Conservation (phyloP, 2,113 vertebrate genomes). For the Origma solitaria region DNA sequence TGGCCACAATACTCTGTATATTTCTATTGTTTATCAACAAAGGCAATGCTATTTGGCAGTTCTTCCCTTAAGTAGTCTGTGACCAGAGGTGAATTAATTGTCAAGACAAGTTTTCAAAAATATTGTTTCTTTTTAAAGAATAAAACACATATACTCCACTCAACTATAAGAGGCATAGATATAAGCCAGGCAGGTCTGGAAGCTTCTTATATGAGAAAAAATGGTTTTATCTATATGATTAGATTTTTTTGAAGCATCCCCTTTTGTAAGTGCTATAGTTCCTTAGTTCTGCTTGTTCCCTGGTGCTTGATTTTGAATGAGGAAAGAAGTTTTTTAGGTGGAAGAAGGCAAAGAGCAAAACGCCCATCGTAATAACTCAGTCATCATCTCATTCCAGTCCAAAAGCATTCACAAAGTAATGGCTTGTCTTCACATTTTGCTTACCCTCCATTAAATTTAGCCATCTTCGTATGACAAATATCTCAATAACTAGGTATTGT, state of each 20-base stretch:
- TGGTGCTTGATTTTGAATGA: neutral
- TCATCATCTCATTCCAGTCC: neutral
- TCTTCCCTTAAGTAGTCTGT: neutral
- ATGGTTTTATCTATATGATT: neutral
- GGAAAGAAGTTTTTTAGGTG: neutral
- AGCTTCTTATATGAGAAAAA: neutral
- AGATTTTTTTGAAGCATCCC: neutral
- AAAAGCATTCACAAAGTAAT: neutral
- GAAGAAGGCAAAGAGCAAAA: neutral
- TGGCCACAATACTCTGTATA: neutral
- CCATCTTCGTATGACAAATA: neutral
- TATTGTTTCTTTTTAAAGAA: neutral
- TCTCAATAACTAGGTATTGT: neutral
- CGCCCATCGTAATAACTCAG: neutral
- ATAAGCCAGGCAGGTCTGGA: neutral
- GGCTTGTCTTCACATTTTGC: neutral
- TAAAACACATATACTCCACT: neutral
- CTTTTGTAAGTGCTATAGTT: neutral
- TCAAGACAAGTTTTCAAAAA: neutral
- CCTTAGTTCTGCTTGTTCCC: neutral
- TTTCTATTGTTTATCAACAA: neutral
- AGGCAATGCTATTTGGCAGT: neutral
- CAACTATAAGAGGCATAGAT: neutral
- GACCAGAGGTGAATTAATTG: neutral
- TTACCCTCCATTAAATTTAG: neutral